Conservation (phyloP, 2,113 vertebrate genomes). For the Tyrannus savana region DNA sequence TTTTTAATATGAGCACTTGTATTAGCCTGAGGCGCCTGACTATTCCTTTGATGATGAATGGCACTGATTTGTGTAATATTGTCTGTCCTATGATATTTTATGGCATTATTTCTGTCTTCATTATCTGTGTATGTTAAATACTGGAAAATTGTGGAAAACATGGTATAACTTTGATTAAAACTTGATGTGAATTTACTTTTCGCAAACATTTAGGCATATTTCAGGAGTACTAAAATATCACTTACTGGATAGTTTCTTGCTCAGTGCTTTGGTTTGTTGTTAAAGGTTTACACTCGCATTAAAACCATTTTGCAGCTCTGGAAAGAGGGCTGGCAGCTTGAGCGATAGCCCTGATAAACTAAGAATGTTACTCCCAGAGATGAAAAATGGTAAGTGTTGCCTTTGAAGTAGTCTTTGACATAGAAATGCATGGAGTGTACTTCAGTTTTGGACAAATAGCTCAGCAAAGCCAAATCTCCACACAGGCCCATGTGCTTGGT, state of each 20-base stretch:
- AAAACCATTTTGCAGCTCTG: slow-evolving; percentile 21
- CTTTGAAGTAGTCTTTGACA: slow-evolving; percentile 56
- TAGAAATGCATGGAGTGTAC: background rate
- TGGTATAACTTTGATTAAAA: background rate
- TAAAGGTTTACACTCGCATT: background rate
- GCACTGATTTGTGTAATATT: background rate
- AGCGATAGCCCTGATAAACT: slow-evolving; percentile 54
- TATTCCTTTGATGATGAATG: background rate
- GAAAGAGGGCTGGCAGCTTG: background rate
- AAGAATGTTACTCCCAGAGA: slow-evolving; percentile 44
- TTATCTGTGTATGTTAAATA: background rate
- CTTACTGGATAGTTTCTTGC: background rate
- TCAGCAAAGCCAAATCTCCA: background rate
- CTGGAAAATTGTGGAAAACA: background rate
- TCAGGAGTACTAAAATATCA: background rate
- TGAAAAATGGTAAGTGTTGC: slow-evolving; percentile 13
- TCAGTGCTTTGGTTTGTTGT: background rate
- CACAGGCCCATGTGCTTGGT: background rate
- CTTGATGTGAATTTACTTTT: background rate
- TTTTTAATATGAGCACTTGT: background rate
- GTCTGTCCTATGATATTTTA: background rate
- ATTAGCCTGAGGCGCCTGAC: background rate
- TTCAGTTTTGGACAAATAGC: background rate
- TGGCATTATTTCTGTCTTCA: background rate
- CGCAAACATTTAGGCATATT: background rate